phyloP scores from a whole-genome alignment of 2,113 vertebrate species.

The Tichodroma muraria region DNA sequence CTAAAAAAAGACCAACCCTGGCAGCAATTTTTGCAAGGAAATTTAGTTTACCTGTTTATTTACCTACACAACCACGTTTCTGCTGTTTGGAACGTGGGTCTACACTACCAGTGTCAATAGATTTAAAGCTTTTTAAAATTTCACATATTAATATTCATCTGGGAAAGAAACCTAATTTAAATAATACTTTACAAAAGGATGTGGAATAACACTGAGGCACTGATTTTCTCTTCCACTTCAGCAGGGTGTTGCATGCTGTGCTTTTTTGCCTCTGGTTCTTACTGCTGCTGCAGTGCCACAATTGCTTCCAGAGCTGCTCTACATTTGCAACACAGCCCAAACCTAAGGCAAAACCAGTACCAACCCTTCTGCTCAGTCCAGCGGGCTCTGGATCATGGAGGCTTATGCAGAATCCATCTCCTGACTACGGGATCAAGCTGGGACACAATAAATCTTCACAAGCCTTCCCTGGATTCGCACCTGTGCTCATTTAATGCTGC shows the following conservation, averaged over 20 bases:
- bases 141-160: neutral
- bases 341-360: neutral
- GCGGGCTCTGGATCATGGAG: neutral
- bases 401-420: neutral
- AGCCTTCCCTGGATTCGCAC: neutral
- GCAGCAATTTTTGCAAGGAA: neutral
- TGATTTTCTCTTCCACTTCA: neutral
- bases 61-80: neutral
- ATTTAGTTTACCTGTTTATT: neutral
- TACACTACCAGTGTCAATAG: neutral
- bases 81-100: neutral
- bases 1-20: neutral
- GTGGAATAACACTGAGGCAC: neutral
- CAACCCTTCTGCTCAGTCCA: neutral
- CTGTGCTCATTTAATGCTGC: neutral
- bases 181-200: neutral
- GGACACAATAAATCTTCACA: neutral
- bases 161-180: neutral
- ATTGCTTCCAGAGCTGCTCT: neutral
- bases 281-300: neutral
- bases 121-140: neutral
- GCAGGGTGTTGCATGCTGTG: neutral
- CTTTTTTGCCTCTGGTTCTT: neutral
- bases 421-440: neutral
- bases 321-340: neutral